These are phyloP conservation scores for Phyto melanocephala DNA, from an alignment of 2,888 invertebrate species.

Conservation along the genomic window DNA sequence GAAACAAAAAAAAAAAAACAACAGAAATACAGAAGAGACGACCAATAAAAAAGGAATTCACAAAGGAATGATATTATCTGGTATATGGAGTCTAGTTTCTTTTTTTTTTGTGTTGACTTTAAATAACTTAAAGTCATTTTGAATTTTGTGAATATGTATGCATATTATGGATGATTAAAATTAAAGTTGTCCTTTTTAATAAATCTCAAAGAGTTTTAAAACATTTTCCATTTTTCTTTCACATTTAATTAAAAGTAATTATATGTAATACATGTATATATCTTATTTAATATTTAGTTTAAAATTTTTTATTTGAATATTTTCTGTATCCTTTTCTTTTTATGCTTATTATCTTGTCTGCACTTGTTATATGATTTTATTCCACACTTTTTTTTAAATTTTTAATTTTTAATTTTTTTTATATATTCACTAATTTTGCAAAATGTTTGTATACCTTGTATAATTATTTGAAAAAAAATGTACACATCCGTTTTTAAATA, in stretches of 20 bases:
- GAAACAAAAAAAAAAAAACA: background rate
- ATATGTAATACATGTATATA: background rate
- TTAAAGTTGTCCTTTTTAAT: background rate
- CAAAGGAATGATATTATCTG: conserved; percentile 51
- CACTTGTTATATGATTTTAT: background rate
- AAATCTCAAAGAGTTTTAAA: background rate
- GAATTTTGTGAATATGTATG: too few relatives aligned
- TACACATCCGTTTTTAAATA: conserved; percentile 52
- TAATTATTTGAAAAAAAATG: conserved; percentile 49
- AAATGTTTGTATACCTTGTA: conserved; percentile 59
- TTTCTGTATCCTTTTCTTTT: background rate
- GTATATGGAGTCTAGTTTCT: background rate
- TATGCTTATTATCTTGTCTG: background rate
- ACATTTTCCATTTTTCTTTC: background rate
- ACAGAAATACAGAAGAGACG: conserved; percentile 8
- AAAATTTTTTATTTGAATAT: too few relatives aligned
- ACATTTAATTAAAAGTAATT: background rate
- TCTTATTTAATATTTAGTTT: too few relatives aligned
- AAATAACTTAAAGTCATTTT: conserved; percentile 5
- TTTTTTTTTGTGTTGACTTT: background rate
- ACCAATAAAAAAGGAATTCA: conserved; percentile 33
- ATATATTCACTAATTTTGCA: conserved; percentile 12
- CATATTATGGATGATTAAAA: too few relatives aligned
- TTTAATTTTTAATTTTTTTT: conserved; percentile 18
- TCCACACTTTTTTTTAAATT: background rate